Base-by-base conservation (phyloP, 1,140 invertebrate genomes). In the Aphaenogaster floridana region DNA sequence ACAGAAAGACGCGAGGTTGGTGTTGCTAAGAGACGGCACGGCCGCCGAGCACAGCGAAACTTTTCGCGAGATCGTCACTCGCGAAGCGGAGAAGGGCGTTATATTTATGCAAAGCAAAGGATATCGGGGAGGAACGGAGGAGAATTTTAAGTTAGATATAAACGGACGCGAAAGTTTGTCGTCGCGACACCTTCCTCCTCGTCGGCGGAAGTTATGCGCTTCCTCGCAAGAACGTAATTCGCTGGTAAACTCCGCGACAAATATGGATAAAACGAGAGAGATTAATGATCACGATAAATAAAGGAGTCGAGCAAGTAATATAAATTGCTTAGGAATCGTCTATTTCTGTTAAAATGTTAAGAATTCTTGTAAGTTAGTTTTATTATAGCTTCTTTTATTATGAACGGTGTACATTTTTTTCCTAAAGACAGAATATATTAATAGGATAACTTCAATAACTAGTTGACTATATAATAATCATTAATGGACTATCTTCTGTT, bases 31-130 rank as follows among this genome's bases (percentile, higher is more conserved):
- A 86, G 34, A 86, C 83, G 42, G 45, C 64, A 72, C 77, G 61
- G 17, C 45, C n/a, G n/a, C n/a, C n/a, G 64, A 69, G 69, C 15
- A 21, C 59, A 11, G 45, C 21, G 21, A 63, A 89, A 89, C 83
- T 64, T 76, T 86, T 86, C 36, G 39, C 21, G 59, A 78, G 57
- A 89, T 68, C 72, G 87, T 57, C 21, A n/a, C 15, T 13, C 11
- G 36, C 77, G 54, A 21, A 34, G 76, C 63, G 52, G 54, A 21
- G 61, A 86, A 80, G 72, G 74, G 61, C 39, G 61, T 45, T 52
- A 81, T 76, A 90, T 89, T 71, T 86, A 90, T 81, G 79, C 66
- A 81, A 71, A 57, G 21, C 36, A n/a, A 71, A 71, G 64, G 52
- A 61, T 81, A 74, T 85, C 13, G 71, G n/a, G 34, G 42, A 1